These are phyloP conservation scores for Okapia johnstoni DNA, from an alignment of 2,113 vertebrate genomes.

Conservation along the genomic window DNA sequence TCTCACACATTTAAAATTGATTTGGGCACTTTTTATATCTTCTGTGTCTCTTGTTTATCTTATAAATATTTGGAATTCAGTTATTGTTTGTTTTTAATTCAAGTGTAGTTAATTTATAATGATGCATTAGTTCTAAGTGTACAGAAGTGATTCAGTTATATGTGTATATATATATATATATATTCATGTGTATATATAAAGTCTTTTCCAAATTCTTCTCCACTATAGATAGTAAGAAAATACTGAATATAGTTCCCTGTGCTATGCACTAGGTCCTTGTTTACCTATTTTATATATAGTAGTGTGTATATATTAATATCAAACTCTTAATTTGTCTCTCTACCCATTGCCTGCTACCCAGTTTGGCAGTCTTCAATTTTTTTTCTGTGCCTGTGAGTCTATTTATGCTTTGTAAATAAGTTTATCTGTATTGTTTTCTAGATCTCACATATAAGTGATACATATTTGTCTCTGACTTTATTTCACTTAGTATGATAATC, in stretches of 20 bases:
- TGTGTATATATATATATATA: background rate
- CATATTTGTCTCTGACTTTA: background rate
- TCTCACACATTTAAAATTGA: background rate
- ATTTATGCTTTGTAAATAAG: background rate
- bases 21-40: background rate
- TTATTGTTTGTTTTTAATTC: background rate
- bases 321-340: background rate
- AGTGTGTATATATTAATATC: background rate
- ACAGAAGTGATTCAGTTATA: background rate
- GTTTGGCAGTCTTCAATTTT: background rate
- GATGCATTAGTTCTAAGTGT: background rate
- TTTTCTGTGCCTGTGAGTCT: background rate
- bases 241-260: background rate
- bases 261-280: background rate
- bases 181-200: background rate
- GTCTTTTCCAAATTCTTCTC: background rate
- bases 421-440: background rate
- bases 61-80: background rate
- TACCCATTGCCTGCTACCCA: background rate
- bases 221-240: background rate
- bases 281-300: background rate
- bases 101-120: background rate
- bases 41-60: background rate
- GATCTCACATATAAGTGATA: background rate
- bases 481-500: background rate